These are phyloP conservation scores for Ophiodon elongatus DNA, from an alignment of 2,113 vertebrate species.

Conservation along the genomic window DNA sequence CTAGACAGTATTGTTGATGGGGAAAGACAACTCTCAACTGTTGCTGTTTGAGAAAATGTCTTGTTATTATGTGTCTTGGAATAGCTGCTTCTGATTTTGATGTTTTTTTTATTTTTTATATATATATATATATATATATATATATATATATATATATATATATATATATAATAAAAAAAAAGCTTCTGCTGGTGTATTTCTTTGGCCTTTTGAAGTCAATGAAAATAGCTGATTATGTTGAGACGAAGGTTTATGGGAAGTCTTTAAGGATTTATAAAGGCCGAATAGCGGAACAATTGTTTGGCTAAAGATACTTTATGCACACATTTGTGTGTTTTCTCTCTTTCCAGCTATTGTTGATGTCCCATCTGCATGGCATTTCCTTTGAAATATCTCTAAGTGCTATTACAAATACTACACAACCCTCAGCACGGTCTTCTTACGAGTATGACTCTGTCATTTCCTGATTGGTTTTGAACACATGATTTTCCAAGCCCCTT, in stretches of 20 bases:
- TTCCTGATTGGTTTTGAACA: slow-evolving; percentile 28
- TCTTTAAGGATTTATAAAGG: neutral
- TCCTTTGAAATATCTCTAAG: slow-evolving; percentile 1
- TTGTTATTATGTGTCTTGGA: slow-evolving; percentile 12
- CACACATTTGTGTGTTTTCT: neutral
- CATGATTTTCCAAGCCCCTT: slow-evolving; percentile 33
- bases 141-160: too few relatives aligned
- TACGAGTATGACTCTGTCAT: slow-evolving; percentile 35
- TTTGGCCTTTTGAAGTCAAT: neutral
- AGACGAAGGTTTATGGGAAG: neutral
- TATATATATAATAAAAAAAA: too few relatives aligned
- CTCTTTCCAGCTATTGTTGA: slow-evolving; percentile 7
- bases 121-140: too few relatives aligned
- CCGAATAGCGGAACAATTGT: neutral
- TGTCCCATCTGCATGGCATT: slow-evolving; percentile 10
- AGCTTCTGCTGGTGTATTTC: neutral
- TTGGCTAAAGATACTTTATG: neutral
- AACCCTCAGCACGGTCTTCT: slow-evolving; percentile 17
- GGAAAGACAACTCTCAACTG: slow-evolving; percentile 15
- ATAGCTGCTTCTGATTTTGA: neutral
- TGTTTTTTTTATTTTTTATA: too few relatives aligned
- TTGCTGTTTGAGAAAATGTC: slow-evolving; percentile 11
- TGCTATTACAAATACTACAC: slow-evolving; percentile 5
- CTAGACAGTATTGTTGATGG: slow-evolving; percentile 51
- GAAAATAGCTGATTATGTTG: neutral